phyloP scores from a whole-genome alignment of 1,140 invertebrate genomes.

The Leguminivora glycinivorella region DNA sequence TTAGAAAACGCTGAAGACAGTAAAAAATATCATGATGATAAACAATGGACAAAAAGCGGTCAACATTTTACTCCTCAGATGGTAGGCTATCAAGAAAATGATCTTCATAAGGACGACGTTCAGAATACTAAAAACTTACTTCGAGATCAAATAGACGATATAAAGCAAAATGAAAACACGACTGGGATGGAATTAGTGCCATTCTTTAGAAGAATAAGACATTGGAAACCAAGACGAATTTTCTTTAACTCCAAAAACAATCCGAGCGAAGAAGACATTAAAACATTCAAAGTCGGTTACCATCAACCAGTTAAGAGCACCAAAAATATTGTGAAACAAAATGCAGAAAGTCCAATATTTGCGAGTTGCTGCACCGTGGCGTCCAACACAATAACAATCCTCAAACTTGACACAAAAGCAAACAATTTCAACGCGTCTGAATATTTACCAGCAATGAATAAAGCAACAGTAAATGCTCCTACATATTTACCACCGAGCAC shows the following conservation, averaged over 20 bases:
- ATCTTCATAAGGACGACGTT: neutral
- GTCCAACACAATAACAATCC: neutral
- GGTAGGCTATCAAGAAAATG: neutral
- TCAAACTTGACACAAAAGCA: neutral
- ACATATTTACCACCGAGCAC: neutral
- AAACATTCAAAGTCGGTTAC: too few relatives aligned
- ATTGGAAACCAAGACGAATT: neutral
- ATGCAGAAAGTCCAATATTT: neutral
- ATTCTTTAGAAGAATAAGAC: neutral
- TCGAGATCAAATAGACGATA: neutral
- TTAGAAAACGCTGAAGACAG: neutral
- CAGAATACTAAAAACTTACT: neutral
- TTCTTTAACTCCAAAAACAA: neutral
- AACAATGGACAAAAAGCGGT: neutral
- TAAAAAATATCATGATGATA: neutral
- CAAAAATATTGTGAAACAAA: neutral
- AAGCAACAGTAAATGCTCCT: neutral
- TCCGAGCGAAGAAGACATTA: neutral
- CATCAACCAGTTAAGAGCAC: too few relatives aligned
- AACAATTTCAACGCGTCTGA: neutral
- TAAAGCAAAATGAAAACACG: neutral
- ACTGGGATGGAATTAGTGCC: neutral
- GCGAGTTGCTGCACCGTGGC: neutral
- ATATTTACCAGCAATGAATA: neutral
- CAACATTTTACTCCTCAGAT: neutral